These are phyloP conservation scores for Leptinotarsa defecta DNA, from an alignment of 1,140 invertebrate genomes.

Conservation along the genomic window DNA sequence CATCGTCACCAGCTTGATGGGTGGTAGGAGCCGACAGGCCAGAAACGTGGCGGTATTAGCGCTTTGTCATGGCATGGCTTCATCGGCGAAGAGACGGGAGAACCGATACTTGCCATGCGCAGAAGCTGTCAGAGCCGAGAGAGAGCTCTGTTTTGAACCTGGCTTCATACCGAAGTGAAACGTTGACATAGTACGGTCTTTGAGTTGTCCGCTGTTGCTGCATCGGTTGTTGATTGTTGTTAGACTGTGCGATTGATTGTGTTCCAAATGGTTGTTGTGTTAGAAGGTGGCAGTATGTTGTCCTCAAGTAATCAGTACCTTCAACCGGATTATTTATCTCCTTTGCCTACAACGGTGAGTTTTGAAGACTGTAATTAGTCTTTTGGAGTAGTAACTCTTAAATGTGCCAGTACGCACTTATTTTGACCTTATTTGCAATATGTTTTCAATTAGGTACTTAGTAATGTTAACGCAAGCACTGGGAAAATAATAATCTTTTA, in stretches of 20 bases:
- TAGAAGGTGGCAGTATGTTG: constrained; percentile 89
- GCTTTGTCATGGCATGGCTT: constrained; percentile 51
- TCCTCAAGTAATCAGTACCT: constrained; percentile 85
- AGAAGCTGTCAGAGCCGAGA: constrained; percentile 14
- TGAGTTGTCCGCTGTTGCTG: neutral
- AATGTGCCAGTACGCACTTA: too few relatives aligned
- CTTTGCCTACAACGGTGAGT: constrained; percentile 89
- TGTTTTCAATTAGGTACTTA: too few relatives aligned
- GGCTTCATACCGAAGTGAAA: constrained; percentile 5
- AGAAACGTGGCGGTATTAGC: constrained; percentile 53
- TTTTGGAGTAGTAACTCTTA: too few relatives aligned
- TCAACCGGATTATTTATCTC: constrained; percentile 90
- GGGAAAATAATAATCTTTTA: too few relatives aligned
- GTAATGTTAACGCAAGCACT: too few relatives aligned
- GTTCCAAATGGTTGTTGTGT: constrained; percentile 85
- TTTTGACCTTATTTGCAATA: too few relatives aligned
- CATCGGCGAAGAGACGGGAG: constrained; percentile 23
- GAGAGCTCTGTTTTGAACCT: constrained; percentile 20
- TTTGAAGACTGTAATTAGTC: neutral
- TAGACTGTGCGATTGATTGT: constrained; percentile 13
- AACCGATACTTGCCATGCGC: constrained; percentile 30
- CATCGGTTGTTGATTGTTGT: constrained; percentile 18
- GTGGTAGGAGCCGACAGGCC: constrained; percentile 57
- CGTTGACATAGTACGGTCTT: neutral
- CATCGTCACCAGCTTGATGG: constrained; percentile 59